A percentile compares a stretch with the other conserved stretches of the same genome.
Conservation (phyloP, 2,113 vertebrate genomes). For the Martes martes region DNA sequence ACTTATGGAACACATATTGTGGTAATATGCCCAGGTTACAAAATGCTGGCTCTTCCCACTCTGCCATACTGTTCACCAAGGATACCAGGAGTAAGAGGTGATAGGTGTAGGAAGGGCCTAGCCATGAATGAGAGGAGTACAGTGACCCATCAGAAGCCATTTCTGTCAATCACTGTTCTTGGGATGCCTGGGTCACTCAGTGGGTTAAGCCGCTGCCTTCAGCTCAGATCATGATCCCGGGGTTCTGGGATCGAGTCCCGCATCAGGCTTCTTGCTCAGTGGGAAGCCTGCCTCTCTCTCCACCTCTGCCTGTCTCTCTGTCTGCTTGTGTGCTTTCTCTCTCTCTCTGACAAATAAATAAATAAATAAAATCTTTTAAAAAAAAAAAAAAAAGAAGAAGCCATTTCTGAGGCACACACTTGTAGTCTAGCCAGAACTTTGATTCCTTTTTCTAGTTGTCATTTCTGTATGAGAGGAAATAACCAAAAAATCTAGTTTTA, state of each 20-base stretch:
- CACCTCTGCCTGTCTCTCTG: no score
- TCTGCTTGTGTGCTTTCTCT: no score
- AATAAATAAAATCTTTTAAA: no score
- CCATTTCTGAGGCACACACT: not conserved
- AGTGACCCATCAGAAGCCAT: not conserved
- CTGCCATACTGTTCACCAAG: not conserved
- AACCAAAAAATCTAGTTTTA: not conserved
- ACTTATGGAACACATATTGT: not conserved
- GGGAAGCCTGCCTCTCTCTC: no score
- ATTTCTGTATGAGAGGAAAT: constrained; percentile 31
- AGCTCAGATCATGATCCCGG: no score
- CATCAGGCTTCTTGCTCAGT: no score
- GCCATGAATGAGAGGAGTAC: not conserved
- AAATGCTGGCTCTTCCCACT: not conserved
- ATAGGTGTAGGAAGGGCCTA: not conserved
- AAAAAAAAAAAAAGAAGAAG: not conserved
- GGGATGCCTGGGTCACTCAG: no score
- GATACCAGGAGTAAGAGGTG: not conserved
- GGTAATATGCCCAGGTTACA: not conserved
- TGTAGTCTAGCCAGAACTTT: not conserved
- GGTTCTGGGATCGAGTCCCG: no score
- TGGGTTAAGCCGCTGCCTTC: no score
- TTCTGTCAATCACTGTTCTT: not conserved
- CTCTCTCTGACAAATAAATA: no score
- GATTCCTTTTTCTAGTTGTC: not conserved